These are phyloP conservation scores for Magallana ariakensis DNA, from an alignment of 1,140 invertebrate genomes.

Conservation along the genomic window DNA sequence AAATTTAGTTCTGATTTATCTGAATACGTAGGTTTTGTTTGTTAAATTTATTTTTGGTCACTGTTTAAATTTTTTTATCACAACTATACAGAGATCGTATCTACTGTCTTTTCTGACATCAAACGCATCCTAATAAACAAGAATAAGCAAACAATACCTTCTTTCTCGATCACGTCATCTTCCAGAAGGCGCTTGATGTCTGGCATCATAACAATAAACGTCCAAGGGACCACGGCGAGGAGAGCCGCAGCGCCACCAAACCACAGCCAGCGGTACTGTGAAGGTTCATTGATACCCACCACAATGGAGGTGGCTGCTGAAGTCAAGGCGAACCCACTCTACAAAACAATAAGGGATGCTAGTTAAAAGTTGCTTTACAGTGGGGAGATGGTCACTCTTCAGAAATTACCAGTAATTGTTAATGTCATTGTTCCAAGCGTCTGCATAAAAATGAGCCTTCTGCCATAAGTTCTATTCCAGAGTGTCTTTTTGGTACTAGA, in stretches of 20 bases:
- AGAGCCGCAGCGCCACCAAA: not conserved
- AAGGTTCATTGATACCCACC: not conserved
- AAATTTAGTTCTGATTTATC: not conserved
- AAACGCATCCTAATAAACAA: too few species aligned
- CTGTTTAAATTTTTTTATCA: not conserved
- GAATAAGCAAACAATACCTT: not conserved
- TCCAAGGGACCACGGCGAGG: conserved; percentile 7
- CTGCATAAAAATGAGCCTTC: too few species aligned
- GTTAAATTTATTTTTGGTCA: not conserved
- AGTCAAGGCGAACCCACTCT: not conserved
- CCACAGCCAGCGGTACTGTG: conserved; percentile 27
- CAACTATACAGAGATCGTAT: not conserved
- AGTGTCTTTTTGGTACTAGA: too few species aligned
- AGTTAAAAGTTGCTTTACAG: too few species aligned
- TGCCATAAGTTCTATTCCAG: too few species aligned
- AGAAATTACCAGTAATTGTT: too few species aligned
- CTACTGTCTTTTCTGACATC: not conserved
- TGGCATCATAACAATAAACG: conserved; percentile 36
- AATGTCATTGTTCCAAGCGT: too few species aligned
- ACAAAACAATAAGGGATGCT: not conserved
- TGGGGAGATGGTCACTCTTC: too few species aligned
- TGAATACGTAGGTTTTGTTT: not conserved
- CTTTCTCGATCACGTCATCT: conserved; percentile 22
- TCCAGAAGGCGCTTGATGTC: conserved; percentile 38
- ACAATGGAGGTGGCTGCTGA: not conserved